Evolutionary conservation across 1,140 invertebrate species (phyloP).

Genomic region (Cecropterus lyciades): DNA sequence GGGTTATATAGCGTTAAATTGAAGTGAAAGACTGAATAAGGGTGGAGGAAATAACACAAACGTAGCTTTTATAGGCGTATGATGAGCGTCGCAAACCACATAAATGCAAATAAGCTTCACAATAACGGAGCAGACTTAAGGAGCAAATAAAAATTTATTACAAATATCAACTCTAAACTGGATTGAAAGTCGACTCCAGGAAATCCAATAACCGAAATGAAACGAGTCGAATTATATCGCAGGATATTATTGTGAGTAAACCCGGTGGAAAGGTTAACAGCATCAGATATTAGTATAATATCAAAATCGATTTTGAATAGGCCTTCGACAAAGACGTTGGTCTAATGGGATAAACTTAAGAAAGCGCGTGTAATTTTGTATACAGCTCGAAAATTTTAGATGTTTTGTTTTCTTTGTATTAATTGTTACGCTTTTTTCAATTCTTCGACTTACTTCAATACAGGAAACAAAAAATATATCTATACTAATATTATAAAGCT

Average conservation of each 20-base stretch:
- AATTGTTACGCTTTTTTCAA: too few relatives aligned
- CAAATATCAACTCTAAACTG: constrained; percentile 58
- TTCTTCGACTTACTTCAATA: too few relatives aligned
- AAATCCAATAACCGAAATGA: constrained; percentile 64
- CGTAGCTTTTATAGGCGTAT: constrained; percentile 6
- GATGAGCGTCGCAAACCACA: constrained; percentile 28
- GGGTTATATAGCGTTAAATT: too few relatives aligned
- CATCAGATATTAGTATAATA: constrained; percentile 43
- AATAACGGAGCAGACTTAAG: constrained; percentile 50
- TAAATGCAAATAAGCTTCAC: constrained; percentile 47
- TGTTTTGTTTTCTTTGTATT: too few relatives aligned
- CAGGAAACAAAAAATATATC: too few relatives aligned
- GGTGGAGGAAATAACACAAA: constrained; percentile 11
- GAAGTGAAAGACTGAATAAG: too few relatives aligned
- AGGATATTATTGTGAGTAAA: constrained; percentile 56
- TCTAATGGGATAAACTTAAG: not conserved
- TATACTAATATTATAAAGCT: too few relatives aligned
- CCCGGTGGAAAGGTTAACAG: constrained; percentile 45
- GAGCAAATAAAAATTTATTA: constrained; percentile 67
- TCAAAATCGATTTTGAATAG: constrained; percentile 47
- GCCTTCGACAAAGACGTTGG: not conserved
- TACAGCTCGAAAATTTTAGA: too few relatives aligned
- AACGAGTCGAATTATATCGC: constrained; percentile 59
- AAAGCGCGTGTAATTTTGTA: too few relatives aligned
- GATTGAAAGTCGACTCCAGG: constrained; percentile 45